Conservation (phyloP, 2,113 vertebrate genomes). For the Leptodactylus fuscus region DNA sequence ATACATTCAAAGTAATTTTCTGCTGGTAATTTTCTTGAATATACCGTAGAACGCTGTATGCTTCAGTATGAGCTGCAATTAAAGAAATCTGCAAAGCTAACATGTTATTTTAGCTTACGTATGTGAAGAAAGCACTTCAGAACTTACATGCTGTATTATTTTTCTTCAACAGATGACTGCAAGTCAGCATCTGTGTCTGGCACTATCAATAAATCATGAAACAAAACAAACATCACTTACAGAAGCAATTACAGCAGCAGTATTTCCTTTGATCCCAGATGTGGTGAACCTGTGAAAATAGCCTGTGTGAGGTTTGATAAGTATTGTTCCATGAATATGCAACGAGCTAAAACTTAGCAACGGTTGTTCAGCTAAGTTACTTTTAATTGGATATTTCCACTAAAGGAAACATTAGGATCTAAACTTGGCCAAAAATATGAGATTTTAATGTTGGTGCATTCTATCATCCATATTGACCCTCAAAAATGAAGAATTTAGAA, state of each 20-base stretch:
- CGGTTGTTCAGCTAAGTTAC: background rate
- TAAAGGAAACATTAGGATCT: background rate
- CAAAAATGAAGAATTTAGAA: too few species aligned
- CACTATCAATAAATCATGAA: conserved; percentile 55
- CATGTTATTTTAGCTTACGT: conserved; percentile 36
- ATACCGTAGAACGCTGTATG: background rate
- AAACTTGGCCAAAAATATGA: too few species aligned
- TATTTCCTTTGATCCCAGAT: conserved; percentile 46
- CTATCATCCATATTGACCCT: too few species aligned
- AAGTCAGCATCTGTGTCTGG: conserved; percentile 43
- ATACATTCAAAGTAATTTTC: conserved; percentile 14
- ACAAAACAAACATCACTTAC: conserved; percentile 49
- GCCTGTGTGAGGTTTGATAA: conserved; percentile 26
- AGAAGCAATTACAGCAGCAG: conserved; percentile 47
- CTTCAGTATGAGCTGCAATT: background rate
- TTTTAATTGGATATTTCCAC: background rate
- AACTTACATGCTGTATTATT: conserved; percentile 26
- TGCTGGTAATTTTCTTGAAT: conserved; percentile 16
- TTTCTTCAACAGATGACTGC: conserved; percentile 42
- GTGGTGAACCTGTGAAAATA: conserved; percentile 23
- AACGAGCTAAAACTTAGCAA: background rate
- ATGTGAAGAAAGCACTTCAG: conserved; percentile 16
- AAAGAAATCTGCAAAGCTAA: conserved; percentile 18
- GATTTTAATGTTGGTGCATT: background rate
- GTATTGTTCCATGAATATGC: conserved; percentile 21